Evolutionary conservation across 2,113 vertebrate species (phyloP).

Genomic region (Lepus europaeus): DNA sequence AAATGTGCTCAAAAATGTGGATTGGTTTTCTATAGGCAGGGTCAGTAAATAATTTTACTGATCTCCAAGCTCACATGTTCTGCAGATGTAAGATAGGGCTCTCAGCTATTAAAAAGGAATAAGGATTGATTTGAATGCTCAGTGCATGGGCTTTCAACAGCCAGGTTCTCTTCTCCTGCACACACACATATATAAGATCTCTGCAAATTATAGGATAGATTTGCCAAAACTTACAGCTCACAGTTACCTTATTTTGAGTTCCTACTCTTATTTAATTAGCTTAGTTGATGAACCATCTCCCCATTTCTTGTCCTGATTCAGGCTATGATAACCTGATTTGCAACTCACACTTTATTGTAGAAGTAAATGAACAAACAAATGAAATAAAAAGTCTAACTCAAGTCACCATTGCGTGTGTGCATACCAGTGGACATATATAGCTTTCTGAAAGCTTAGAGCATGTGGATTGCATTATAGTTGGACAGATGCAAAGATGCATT

Average conservation of each 20-base stretch:
- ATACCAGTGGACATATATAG: background rate
- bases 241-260: background rate
- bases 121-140: background rate
- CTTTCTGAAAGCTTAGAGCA: background rate
- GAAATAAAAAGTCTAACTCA: background rate
- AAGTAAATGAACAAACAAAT: background rate
- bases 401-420: background rate
- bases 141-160: background rate
- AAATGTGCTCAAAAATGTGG: background rate
- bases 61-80: constrained; percentile 9
- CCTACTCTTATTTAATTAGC: background rate
- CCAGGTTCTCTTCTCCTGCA: background rate
- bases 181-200: background rate
- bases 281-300: background rate
- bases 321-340: background rate
- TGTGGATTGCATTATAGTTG: background rate
- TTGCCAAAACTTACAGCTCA: background rate
- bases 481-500: background rate
- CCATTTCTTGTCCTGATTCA: background rate
- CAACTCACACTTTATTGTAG: constrained; percentile 19
- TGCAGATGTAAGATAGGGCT: background rate
- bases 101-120: background rate
- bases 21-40: background rate
- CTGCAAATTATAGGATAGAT: background rate
- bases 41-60: background rate